Percentiles rank a stretch among this genome's conserved stretches.
These are phyloP conservation scores for Diorhabda carinulata DNA, from an alignment of 1,140 invertebrate species.

Conservation along the genomic window DNA sequence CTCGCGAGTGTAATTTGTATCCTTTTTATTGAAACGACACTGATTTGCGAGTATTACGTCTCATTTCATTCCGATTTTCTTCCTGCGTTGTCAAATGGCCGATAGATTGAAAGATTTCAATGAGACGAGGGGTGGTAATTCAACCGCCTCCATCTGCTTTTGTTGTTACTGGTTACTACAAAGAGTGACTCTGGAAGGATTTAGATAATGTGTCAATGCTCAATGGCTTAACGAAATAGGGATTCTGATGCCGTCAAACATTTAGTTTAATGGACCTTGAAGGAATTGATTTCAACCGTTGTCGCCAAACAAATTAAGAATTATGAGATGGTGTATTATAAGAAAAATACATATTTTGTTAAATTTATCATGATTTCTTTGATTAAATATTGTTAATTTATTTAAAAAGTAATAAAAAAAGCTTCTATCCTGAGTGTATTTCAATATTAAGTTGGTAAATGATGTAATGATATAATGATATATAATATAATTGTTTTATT, in stretches of 20 bases:
- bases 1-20: no score
- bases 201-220: slow-evolving; percentile 15
- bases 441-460: no score
- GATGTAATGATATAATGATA: no score
- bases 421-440: no score
- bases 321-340: no score
- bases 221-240: slow-evolving; percentile 15
- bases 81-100: slow-evolving; percentile 15
- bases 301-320: no score
- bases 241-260: neutral
- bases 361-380: no score
- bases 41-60: slow-evolving; percentile 13
- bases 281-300: neutral
- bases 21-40: neutral
- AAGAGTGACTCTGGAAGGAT: neutral
- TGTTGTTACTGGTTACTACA: slow-evolving; percentile 11
- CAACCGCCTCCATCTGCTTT: slow-evolving; percentile 16
- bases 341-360: no score
- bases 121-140: slow-evolving; percentile 16
- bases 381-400: no score
- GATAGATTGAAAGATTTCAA: slow-evolving; percentile 19
- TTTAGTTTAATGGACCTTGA: neutral
- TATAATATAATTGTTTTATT: no score
- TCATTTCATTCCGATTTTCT: slow-evolving; percentile 22
- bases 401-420: no score